Evolutionary conservation across 2,888 invertebrate species (phyloP), one percentile per base, ranked within the genome.

Genomic region (Idaea straminata): DNA sequence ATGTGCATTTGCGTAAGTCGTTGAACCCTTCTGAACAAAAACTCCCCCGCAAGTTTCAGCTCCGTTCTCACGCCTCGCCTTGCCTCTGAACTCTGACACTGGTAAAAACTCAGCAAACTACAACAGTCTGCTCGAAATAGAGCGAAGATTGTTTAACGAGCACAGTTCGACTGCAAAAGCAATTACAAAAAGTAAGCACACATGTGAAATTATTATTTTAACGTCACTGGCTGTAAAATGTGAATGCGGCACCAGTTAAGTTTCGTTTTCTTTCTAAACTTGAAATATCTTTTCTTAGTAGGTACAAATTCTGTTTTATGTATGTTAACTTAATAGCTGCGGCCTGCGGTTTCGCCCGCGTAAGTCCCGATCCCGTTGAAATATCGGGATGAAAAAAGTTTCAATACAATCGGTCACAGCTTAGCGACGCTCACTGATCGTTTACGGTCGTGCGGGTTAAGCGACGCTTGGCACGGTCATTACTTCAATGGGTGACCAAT

Each of bases 11-110:
- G 47, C 84, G 81, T 72, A 72, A 79, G 90, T 87, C 91, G 83
- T 82, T 91, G 92, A 91, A 89, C 92, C 78, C 78, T 78, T 75
- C 84, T 85, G 84, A 85, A 91, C 83, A 91, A 91, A 92, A 91
- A 88, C 87, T 89, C 91, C 92, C 92, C 89, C 83, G 86, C 82
- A 72, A 70, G 80, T 87, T 91, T 89, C 91, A 91, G 88, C 72
- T 74, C 77, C 81, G 85, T 91, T 92, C 92, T 91, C 91, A 91
- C 87, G 86, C 82, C 78, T 69, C 68, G 64, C 64, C 64, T 66
- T 68, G 73, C 69, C 72, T 72, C 77, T 85, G 88, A 90, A 88
- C 89, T 85, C 75, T 87, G 90, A 90, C 90, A 84, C 84, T 75
- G 64, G 83, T 84, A 89, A 91, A 91, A 91, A 90, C 80, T 80